phyloP scores from a whole-genome alignment of 2,797 vertebrate species.

The Oryzias dopingdopingensis region DNA sequence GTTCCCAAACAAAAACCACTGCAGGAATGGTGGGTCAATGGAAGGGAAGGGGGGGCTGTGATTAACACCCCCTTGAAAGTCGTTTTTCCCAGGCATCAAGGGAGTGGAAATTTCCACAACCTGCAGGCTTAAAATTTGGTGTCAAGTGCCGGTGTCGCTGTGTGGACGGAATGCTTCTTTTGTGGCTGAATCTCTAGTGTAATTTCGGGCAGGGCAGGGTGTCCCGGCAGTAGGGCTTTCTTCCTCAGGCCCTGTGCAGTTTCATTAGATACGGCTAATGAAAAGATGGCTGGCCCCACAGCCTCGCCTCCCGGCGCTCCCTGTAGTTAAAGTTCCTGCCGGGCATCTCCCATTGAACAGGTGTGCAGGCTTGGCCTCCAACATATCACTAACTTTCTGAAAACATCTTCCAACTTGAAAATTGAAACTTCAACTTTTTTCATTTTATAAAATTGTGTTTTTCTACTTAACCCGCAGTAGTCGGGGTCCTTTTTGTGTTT shows the following conservation, averaged over 20 bases:
- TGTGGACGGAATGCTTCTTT: slow-evolving; percentile 78
- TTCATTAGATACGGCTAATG: slow-evolving; percentile 84
- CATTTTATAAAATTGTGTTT: too few species aligned
- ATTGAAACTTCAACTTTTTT: too few species aligned
- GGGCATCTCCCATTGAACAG: slow-evolving; percentile 65
- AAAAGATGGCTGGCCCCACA: slow-evolving; percentile 76
- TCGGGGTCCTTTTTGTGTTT: too few species aligned
- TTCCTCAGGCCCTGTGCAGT: slow-evolving; percentile 72
- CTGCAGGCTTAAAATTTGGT: slow-evolving; percentile 68
- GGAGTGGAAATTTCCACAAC: slow-evolving; percentile 78
- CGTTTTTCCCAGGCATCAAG: slow-evolving; percentile 48
- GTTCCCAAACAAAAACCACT: slow-evolving; percentile 58
- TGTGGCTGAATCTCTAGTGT: slow-evolving; percentile 74
- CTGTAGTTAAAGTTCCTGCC: slow-evolving; percentile 73
- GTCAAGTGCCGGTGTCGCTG: slow-evolving; percentile 79
- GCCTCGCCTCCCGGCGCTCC: slow-evolving; percentile 63
- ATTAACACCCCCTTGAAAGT: slow-evolving; percentile 54
- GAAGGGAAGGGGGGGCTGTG: slow-evolving; percentile 24
- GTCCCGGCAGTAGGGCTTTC: slow-evolving; percentile 78
- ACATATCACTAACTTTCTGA: slow-evolving; percentile 4
- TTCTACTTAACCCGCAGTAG: too few species aligned
- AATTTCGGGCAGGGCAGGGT: slow-evolving; percentile 79
- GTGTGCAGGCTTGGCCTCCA: slow-evolving; percentile 57
- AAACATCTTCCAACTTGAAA: too few species aligned
- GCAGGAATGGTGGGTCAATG: slow-evolving; percentile 21